Evolutionary conservation across 1,140 invertebrate species (phyloP), one percentile per base, ranked within the genome.

Genomic region (Orchesella cincta): DNA sequence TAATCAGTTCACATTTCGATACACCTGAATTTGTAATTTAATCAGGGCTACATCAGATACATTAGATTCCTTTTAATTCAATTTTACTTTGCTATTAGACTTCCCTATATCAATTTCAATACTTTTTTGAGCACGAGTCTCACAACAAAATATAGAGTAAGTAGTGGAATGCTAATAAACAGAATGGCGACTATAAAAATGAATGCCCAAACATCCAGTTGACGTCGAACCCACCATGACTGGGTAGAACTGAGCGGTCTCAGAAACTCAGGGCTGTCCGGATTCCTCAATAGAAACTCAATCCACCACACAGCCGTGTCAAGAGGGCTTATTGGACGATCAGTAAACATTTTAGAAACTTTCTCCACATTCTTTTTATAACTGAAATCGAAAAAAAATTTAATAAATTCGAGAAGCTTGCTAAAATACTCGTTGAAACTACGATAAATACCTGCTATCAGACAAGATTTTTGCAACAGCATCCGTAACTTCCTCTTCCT

Each of bases 231-330:
- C 26, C 29, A 82, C 77, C 79, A 82, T 29, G 73, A 67, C 54
- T 78, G 79, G 33, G 51, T 23, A 16, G 46, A 29, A 29, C 64
- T 33, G 26, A 52, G 62, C 5, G 80, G 78, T 52, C 71, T 73
- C 8, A 78, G 54, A 29, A 46, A 51, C 5, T 16, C 54, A 39
- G 36, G 57, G 31, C 39, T 54, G 33, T 62, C 83, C 64, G 0
- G 54, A 76, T 86, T 80, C 31, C 83, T 76, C 76, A 82, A 78
- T 14, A 89, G 85, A 78, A 90, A 90, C 79, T 90, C 89, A 0
- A 88, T 86, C 89, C 89, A 90, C 84, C 87, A 90, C 29, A 89
- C 83, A 0, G 89, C 88, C 0, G 86, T 88, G 5, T 89, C 87
- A 52, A 88, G 76, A 0, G 88, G 85, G 1, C 83, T 83, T 80